phyloP scores from a whole-genome alignment of 2,797 vertebrate species.

The Martes flavigula region DNA sequence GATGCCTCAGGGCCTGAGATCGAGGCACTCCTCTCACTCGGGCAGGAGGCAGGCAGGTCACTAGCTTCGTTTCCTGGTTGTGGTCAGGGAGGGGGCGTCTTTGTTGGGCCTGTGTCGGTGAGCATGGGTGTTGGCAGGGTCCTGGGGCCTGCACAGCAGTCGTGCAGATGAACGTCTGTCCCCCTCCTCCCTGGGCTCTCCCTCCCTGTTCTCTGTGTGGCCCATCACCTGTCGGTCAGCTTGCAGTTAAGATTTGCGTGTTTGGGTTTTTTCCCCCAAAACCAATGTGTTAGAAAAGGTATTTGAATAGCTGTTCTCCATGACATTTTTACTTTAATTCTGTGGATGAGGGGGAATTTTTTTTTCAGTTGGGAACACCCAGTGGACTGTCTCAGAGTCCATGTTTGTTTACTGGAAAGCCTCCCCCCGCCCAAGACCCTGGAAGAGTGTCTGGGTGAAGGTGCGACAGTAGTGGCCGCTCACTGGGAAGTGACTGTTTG shows the following conservation, averaged over 20 bases:
- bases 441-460: not conserved
- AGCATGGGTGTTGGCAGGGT: fast-evolving
- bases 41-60: not conserved
- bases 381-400: not conserved
- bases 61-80: too few relatives aligned
- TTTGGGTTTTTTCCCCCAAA: not conserved
- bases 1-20: not conserved
- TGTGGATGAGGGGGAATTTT: not conserved
- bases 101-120: not conserved
- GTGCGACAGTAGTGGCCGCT: fast-evolving
- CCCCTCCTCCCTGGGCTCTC: not conserved
- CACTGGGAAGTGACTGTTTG: not conserved
- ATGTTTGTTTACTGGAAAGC: not conserved
- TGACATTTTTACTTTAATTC: fast-evolving
- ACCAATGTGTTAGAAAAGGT: not conserved
- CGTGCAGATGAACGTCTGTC: fast-evolving
- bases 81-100: not conserved
- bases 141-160: not conserved
- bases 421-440: not conserved
- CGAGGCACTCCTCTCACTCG: too few relatives aligned
- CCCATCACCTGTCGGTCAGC: not conserved
- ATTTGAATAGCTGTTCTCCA: not conserved
- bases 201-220: fast-evolving
- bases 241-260: not conserved
- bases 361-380: not conserved